A percentile compares a stretch with the other conserved stretches of the same genome.
phyloP scores from a whole-genome alignment of 2,888 invertebrate genomes.

The Lasioglossum oenotherae region DNA sequence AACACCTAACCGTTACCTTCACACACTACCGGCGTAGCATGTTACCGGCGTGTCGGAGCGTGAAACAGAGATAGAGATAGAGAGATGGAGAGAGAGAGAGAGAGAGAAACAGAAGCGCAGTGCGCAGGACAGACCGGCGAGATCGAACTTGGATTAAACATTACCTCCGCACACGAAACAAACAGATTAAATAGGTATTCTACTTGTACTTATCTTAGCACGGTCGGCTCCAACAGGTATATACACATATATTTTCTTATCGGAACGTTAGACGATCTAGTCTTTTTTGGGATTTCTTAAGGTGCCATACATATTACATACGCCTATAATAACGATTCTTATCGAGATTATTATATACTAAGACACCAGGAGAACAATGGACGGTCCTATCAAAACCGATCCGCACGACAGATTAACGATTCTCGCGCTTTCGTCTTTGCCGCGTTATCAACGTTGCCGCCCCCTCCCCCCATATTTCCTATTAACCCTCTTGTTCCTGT shows the following conservation, averaged over 20 bases:
- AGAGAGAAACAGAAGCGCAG: background rate
- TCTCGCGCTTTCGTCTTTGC: constrained; percentile 51
- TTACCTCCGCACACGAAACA: constrained; percentile 53
- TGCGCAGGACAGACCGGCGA: constrained; percentile 2
- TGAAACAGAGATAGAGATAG: background rate
- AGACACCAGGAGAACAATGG: constrained; percentile 9
- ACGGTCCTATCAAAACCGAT: constrained; percentile 6
- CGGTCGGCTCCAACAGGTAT: constrained; percentile 56
- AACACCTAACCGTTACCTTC: constrained; percentile 48
- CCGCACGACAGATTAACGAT: constrained; percentile 10
- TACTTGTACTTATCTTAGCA: constrained; percentile 60
- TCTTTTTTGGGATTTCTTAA: constrained; percentile 57
- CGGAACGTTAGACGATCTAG: constrained; percentile 65
- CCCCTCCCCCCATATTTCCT: background rate
- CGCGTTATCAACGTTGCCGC: constrained; percentile 49
- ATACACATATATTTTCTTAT: constrained; percentile 71
- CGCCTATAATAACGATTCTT: constrained; percentile 35
- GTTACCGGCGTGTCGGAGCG: constrained; percentile 13
- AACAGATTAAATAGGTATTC: constrained; percentile 50
- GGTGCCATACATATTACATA: constrained; percentile 57
- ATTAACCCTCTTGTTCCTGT: background rate
- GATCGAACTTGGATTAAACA: constrained; percentile 38
- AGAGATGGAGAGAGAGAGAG: background rate
- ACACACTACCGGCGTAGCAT: constrained; percentile 17
- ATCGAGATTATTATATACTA: background rate